Conservation (phyloP, 2,113 vertebrate genomes). For the Chunga burmeisteri region DNA sequence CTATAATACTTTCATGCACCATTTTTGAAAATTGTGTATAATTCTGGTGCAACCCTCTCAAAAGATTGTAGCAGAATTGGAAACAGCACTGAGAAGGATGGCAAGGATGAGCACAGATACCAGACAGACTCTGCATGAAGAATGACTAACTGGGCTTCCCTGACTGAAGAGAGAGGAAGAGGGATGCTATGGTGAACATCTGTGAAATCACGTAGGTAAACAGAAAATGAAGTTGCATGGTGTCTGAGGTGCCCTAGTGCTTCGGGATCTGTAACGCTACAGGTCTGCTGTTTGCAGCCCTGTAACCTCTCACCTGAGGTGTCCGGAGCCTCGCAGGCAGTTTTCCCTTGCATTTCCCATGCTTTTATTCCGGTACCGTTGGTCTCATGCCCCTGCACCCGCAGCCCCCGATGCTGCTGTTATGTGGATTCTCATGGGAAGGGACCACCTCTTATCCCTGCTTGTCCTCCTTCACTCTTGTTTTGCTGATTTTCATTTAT, state of each 20-base stretch:
- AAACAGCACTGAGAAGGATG: neutral
- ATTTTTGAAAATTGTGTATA: neutral
- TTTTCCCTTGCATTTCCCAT: neutral
- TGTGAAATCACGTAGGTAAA: neutral
- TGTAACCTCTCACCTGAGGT: neutral
- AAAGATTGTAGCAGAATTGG: neutral
- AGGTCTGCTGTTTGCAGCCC: neutral
- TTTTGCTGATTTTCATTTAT: neutral
- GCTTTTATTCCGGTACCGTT: neutral
- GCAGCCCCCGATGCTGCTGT: neutral
- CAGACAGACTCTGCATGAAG: neutral
- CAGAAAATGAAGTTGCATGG: neutral
- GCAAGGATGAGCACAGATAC: neutral
- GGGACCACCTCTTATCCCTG: neutral
- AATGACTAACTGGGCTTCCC: neutral
- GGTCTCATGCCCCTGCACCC: neutral
- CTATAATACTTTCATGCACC: neutral
- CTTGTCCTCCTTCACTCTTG: neutral
- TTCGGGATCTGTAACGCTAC: neutral
- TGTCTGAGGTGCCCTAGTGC: neutral
- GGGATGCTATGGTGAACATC: neutral
- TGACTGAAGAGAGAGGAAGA: neutral
- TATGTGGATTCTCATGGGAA: neutral
- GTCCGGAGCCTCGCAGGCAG: neutral
- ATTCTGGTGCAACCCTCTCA: neutral